Base-by-base conservation (phyloP, 2,113 vertebrate genomes). In the Phyllopteryx taeniolatus region DNA sequence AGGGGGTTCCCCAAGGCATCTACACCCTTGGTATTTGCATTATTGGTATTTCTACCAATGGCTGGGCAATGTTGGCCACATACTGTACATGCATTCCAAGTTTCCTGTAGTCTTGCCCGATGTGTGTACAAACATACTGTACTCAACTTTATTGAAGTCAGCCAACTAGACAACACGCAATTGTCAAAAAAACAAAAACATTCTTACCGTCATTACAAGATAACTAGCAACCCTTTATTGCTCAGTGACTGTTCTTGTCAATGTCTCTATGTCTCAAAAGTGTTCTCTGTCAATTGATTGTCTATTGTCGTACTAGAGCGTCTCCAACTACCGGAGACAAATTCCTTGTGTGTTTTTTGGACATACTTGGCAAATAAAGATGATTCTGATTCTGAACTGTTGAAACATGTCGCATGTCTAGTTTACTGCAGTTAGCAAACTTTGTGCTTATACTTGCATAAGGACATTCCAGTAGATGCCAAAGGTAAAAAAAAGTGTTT, bases 1-100 rank as follows among this genome's bases (percentile, higher is more conserved):
- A 63, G 44, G 56, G 22, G 27, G 22, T 31, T 59, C 22, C 22
- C 39, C 73, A 63, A 62, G 59, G 79, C 75, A 80, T 80, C 75
- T 70, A 77, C 17, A 14, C 3, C 57, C n/a, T 68, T 56, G 22
- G 22, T 14, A 59, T 59, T 59, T 59, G 69, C 43, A 0, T 71
- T 65, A 17, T 14, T 33, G 66, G 42, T 39, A 39, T 59, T 59
- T 59, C 71, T 47, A 0, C 69, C 67, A 17, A 15, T 33, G 66
- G 42, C 57, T 12, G 12, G 68, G 14, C 8, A 35, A n/a, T 27
- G 67, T 49, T n/a, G 12, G 46, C 74, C 68, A 72, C 77, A 76
- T 56, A 5, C 35, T 39, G 3, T 39, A 39, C 35, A 39, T 39
- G 35, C 35, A 39, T 39, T 39, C 35, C 35, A 39, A 39, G 35